phyloP scores from a whole-genome alignment of 2,113 vertebrate species.

The Oncorhynchus tshawytscha region DNA sequence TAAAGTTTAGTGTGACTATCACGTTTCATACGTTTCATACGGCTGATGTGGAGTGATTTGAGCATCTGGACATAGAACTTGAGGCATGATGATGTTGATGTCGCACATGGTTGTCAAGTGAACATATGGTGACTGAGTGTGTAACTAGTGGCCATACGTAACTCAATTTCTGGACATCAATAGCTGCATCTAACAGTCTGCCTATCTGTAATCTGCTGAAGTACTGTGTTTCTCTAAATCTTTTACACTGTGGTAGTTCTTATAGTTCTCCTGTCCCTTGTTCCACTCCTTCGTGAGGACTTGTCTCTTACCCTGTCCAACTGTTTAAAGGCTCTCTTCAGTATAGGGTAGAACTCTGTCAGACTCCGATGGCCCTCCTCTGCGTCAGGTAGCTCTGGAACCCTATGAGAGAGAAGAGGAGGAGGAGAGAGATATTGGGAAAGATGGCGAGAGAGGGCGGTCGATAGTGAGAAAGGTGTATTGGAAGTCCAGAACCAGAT shows the following conservation, averaged over 20 bases:
- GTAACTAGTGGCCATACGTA: conserved; percentile 65
- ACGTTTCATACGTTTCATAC: conserved; percentile 50
- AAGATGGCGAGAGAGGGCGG: not conserved
- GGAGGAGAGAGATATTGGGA: not conserved
- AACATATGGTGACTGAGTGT: conserved; percentile 67
- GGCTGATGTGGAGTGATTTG: conserved; percentile 54
- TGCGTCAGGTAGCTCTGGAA: conserved; percentile 18
- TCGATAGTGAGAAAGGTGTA: not conserved
- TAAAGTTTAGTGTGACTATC: conserved; percentile 47
- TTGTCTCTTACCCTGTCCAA: conserved; percentile 45
- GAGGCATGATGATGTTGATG: conserved; percentile 39
- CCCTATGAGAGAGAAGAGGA: conserved; percentile 15
- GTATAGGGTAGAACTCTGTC: conserved; percentile 17
- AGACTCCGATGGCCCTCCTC: conserved; percentile 52
- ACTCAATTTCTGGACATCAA: conserved; percentile 62
- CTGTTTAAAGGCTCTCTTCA: conserved; percentile 62
- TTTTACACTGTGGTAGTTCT: not conserved
- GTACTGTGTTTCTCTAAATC: conserved; percentile 18
- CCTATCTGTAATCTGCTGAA: conserved; percentile 52
- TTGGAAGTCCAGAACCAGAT: not conserved
- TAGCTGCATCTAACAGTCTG: conserved; percentile 51
- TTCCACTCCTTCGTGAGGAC: not conserved
- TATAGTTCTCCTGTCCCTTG: not conserved
- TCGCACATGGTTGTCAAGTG: conserved; percentile 51
- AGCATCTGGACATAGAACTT: conserved; percentile 60